Percentiles rank a stretch among this genome's conserved stretches.
Evolutionary conservation across 2,888 invertebrate genomes (phyloP).

Genomic region (Xanthorhoe designata): DNA sequence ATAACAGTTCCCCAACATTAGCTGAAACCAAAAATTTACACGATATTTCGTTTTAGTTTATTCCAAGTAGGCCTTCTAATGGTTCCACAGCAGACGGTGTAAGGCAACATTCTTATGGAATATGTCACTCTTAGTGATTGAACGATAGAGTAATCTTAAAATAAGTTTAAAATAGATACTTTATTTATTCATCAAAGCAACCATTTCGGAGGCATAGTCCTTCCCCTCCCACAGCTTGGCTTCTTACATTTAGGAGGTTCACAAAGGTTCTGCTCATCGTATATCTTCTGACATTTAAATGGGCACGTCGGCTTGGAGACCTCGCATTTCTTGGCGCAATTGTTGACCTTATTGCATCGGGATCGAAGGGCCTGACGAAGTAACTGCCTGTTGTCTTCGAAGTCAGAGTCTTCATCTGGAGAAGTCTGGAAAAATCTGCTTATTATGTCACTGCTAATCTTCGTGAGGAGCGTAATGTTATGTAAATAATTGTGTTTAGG

Average conservation of each 20-base stretch:
- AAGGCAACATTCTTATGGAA: too few species aligned
- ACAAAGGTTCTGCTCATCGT: constrained; percentile 50
- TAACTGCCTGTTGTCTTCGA: constrained; percentile 24
- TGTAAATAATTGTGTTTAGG: too few species aligned
- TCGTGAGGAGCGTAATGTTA: too few species aligned
- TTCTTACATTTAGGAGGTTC: constrained; percentile 44
- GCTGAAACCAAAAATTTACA: too few species aligned
- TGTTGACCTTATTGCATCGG: constrained; percentile 48
- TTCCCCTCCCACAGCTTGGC: constrained; percentile 51
- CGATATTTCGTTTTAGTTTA: too few species aligned
- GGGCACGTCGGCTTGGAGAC: constrained; percentile 43
- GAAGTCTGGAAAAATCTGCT: constrained; percentile 19
- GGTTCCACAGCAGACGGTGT: too few species aligned
- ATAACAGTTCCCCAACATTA: too few species aligned
- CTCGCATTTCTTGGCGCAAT: constrained; percentile 50
- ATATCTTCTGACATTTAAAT: constrained; percentile 47
- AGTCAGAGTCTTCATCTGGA: constrained; percentile 5
- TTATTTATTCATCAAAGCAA: constrained; percentile 4
- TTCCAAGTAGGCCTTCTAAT: too few species aligned
- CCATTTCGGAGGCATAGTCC: constrained; percentile 54
- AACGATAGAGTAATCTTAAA: too few species aligned
- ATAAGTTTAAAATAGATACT: background rate
- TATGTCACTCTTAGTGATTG: too few species aligned
- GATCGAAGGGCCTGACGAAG: constrained; percentile 47
- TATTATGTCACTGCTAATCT: too few species aligned